Evolutionary conservation across 2,113 vertebrate species (phyloP), one percentile per base, ranked within the genome.

Genomic region (Cyphotilapia sp.): DNA sequence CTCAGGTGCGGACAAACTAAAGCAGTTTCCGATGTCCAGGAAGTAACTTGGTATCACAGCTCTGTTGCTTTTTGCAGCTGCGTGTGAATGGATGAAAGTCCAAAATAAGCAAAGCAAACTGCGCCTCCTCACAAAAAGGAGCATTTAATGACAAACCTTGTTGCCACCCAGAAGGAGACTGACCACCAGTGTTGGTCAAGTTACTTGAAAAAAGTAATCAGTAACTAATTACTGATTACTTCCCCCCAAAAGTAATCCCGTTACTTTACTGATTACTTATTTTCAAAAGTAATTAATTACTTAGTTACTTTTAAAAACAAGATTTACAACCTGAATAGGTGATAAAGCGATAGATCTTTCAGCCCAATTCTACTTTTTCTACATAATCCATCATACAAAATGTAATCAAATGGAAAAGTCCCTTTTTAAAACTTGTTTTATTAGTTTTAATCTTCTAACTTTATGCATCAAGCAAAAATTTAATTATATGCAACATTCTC

Each of bases 231-330:
- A 17, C 56, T 4, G 27, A 31, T 59, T 59, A 59, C 27, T 17
- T 6, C 5, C 27, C 5, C 27, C 56, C 4, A 0, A 59, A 31
- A 16, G 27, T 31, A 59, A 31, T 1, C 56, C 27, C 2, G 0
- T 59, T 59, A 59, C 14, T 9, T 4, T 59, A 31, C 57, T 31
- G 27, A 59, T 59, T 59, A 31, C 14, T 31, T 17, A 59, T 59
- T 59, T 59, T 59, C 8, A 16, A 59, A 59, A 59, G 14, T 59
- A 59, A 59, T 59, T 16, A 2, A 3, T 59, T 29, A 56, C 3
- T 27, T 27, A 27, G 54, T 57, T 59, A 59, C 27, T 59, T 31
- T 31, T 2, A 59, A 59, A 17, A 2, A 17, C 27, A 31, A 0
- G 0, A 31, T 9, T 31, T 31, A 59, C 56, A 59, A 1, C 56